These are phyloP conservation scores for Hafferia zeledoni DNA, from an alignment of 2,797 vertebrate species.

Conservation along the genomic window DNA sequence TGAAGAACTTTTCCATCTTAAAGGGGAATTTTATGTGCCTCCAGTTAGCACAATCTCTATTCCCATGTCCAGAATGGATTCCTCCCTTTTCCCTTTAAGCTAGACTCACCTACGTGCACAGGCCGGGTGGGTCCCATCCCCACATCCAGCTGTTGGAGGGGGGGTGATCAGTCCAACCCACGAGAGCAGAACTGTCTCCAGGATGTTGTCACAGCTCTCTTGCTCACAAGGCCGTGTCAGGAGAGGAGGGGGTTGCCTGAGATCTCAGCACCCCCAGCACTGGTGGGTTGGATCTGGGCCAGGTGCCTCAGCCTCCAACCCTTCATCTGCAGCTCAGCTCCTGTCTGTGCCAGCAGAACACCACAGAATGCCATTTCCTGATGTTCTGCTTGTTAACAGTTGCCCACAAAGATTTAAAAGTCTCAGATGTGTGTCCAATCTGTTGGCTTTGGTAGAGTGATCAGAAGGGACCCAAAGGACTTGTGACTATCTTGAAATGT, in stretches of 20 bases:
- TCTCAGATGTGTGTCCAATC: conserved; percentile 49
- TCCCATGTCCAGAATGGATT: not conserved
- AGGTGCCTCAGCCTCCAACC: not conserved
- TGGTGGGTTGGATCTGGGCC: not conserved
- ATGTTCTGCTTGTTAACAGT: conserved; percentile 36
- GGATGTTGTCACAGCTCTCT: not conserved
- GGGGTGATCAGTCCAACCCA: rapidly evolving
- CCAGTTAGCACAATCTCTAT: not conserved
- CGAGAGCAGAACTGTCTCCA: not conserved
- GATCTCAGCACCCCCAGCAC: not conserved
- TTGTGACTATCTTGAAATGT: conserved; percentile 47
- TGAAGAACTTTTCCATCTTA: not conserved
- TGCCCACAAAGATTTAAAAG: conserved; percentile 35
- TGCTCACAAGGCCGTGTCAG: not conserved
- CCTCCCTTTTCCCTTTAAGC: not conserved
- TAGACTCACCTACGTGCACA: not conserved
- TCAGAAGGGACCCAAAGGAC: conserved; percentile 48
- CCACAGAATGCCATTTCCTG: not conserved
- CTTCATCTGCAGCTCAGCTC: not conserved
- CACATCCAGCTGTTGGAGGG: rapidly evolving
- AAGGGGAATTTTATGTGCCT: not conserved
- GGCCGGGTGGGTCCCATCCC: not conserved
- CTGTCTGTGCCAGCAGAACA: not conserved
- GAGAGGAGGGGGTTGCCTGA: not conserved
- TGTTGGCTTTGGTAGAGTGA: conserved; percentile 37